These are phyloP conservation scores for Notodonta ziczac DNA, from an alignment of 2,888 invertebrate genomes.

Conservation along the genomic window DNA sequence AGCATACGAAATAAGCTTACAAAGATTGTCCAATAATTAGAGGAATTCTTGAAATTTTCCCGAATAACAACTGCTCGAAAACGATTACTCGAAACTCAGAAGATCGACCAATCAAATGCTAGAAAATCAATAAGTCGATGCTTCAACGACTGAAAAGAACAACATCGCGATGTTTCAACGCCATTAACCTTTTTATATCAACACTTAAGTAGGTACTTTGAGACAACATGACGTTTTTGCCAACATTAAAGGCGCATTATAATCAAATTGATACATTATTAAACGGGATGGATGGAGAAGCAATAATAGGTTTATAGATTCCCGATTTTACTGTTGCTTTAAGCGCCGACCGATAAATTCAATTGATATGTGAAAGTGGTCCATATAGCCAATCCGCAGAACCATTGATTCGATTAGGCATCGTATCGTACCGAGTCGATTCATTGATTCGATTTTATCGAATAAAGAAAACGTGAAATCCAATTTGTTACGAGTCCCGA, in stretches of 20 bases:
- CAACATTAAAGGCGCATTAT: not conserved
- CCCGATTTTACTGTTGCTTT: conserved; percentile 6
- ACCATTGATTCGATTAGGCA: conserved; percentile 3
- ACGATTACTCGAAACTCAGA: too few relatives aligned
- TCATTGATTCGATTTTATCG: conserved; percentile 5
- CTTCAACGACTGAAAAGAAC: too few relatives aligned
- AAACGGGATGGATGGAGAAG: not conserved
- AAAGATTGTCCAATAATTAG: too few relatives aligned
- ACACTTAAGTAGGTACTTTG: not conserved
- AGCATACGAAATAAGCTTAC: too few relatives aligned
- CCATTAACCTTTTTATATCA: not conserved
- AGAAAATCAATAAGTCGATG: too few relatives aligned
- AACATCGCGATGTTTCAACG: not conserved
- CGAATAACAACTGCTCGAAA: too few relatives aligned
- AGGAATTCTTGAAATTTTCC: too few relatives aligned
- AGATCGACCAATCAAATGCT: too few relatives aligned
- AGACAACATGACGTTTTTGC: not conserved
- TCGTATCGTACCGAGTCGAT: not conserved
- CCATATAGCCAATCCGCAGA: conserved; percentile 3
- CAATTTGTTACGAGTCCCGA: not conserved
- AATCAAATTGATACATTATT: not conserved
- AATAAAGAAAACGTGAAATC: conserved; percentile 1
- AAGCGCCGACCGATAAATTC: conserved; percentile 5
- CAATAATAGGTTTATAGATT: conserved; percentile 4
- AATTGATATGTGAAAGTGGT: conserved; percentile 5